Conservation (phyloP, 2,113 vertebrate genomes). For the Poeciliopsis turrubarensis region DNA sequence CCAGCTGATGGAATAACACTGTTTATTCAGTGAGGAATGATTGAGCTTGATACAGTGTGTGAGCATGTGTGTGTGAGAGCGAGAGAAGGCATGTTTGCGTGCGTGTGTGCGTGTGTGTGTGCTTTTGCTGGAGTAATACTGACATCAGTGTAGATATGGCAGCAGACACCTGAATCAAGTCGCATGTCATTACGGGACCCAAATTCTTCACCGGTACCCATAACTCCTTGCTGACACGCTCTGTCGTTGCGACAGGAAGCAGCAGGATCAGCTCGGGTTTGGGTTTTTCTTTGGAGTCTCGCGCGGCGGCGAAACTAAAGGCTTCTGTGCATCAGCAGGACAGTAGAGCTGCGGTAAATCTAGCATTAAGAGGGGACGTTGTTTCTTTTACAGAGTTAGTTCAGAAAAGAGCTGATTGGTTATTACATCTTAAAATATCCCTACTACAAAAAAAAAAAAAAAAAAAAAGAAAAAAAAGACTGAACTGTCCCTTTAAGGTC, state of each 20-base stretch:
- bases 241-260: slow-evolving; percentile 41
- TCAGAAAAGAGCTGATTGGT: background rate
- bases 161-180: slow-evolving; percentile 68
- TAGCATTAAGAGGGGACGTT: slow-evolving; percentile 19
- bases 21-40: slow-evolving; percentile 68
- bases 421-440: background rate
- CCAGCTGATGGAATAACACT: slow-evolving; percentile 69
- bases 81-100: slow-evolving; percentile 9
- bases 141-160: slow-evolving; percentile 74
- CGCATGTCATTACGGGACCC: slow-evolving; percentile 68
- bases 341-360: slow-evolving; percentile 10
- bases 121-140: slow-evolving; percentile 55
- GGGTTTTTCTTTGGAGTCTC: slow-evolving; percentile 50
- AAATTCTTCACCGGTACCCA: slow-evolving; percentile 63
- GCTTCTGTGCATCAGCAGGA: slow-evolving; percentile 11
- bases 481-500: background rate
- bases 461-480: too few species aligned
- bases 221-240: slow-evolving; percentile 60
- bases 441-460: too few species aligned
- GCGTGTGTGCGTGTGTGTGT: slow-evolving; percentile 15
- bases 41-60: slow-evolving; percentile 58
- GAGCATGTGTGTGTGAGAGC: slow-evolving; percentile 26
- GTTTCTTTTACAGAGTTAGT: background rate
- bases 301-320: slow-evolving; percentile 32
- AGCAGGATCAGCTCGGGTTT: slow-evolving; percentile 45